Conservation (phyloP, 37 sponge, comb jelly and placozoan species). For the Eunapius fragilis region DNA sequence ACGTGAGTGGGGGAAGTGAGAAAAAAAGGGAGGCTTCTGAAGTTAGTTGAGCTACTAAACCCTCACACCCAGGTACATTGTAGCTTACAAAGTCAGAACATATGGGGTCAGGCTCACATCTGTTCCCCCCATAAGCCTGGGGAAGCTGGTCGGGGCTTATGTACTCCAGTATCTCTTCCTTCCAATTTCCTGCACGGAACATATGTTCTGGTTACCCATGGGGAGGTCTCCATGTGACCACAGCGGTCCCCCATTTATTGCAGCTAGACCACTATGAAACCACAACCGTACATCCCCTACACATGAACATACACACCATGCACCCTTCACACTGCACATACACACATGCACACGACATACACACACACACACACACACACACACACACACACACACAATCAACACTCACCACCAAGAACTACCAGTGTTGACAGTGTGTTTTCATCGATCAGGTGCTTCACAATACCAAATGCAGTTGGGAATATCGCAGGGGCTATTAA, state of each 20-base stretch:
- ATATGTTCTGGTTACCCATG: not conserved
- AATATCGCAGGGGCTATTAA: slow-evolving; percentile 58
- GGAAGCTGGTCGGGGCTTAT: slow-evolving; percentile 73
- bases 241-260: not conserved
- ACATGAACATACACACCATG: too few species aligned
- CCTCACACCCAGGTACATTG: not conserved
- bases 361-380: too few species aligned
- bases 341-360: too few species aligned
- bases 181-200: slow-evolving; percentile 47
- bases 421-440: slow-evolving; percentile 48
- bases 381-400: not conserved
- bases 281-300: too few species aligned
- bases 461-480: slow-evolving; percentile 55
- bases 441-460: slow-evolving; percentile 65
- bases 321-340: too few species aligned
- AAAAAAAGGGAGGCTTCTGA: too few species aligned
- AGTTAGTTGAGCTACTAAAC: not conserved
- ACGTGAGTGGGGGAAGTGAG: too few species aligned
- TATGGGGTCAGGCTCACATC: slow-evolving; percentile 69
- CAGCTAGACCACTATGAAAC: too few species aligned
- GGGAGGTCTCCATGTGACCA: too few species aligned
- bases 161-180: slow-evolving; percentile 64
- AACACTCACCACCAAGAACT: slow-evolving; percentile 50
- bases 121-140: slow-evolving; percentile 62
- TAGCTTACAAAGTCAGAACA: slow-evolving; percentile 52